Percentiles rank a stretch among this genome's conserved stretches.
Evolutionary conservation across 2,797 vertebrate genomes (phyloP).

Genomic region (Pelochelys cantorii): DNA sequence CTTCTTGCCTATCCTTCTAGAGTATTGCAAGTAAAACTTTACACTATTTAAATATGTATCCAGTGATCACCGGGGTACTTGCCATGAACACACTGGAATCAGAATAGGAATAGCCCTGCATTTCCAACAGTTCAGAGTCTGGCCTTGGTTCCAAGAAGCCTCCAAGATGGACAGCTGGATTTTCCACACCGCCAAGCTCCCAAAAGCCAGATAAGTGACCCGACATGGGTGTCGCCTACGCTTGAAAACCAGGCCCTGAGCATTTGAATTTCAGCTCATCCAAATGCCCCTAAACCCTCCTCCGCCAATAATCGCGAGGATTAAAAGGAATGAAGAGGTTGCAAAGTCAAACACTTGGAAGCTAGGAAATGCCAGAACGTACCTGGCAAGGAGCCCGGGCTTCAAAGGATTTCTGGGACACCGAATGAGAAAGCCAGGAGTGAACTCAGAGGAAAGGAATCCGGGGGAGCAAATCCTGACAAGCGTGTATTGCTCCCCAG

Average conservation of each 20-base stretch:
- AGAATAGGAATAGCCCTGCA: too few species aligned
- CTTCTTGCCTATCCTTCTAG: constrained; percentile 20
- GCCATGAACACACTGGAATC: not conserved
- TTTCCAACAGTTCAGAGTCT: not conserved
- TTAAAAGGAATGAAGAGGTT: not conserved
- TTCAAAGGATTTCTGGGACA: not conserved
- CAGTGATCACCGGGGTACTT: not conserved
- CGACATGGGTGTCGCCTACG: not conserved
- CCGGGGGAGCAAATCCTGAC: not conserved
- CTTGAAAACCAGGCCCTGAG: not conserved
- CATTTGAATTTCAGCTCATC: not conserved
- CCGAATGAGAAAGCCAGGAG: not conserved
- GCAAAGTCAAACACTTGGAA: not conserved
- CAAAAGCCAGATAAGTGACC: not conserved
- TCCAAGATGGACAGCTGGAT: not conserved
- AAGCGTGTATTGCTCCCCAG: not conserved
- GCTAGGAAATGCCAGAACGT: not conserved
- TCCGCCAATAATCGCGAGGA: not conserved
- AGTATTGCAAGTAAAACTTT: not conserved
- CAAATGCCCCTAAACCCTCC: not conserved
- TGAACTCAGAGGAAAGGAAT: not conserved
- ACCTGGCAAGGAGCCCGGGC: not conserved
- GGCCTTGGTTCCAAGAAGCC: not conserved
- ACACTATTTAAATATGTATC: not conserved
- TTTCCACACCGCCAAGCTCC: not conserved